These are phyloP conservation scores for Ormyrus thymus DNA, from an alignment of 2,888 invertebrate species.

Conservation along the genomic window DNA sequence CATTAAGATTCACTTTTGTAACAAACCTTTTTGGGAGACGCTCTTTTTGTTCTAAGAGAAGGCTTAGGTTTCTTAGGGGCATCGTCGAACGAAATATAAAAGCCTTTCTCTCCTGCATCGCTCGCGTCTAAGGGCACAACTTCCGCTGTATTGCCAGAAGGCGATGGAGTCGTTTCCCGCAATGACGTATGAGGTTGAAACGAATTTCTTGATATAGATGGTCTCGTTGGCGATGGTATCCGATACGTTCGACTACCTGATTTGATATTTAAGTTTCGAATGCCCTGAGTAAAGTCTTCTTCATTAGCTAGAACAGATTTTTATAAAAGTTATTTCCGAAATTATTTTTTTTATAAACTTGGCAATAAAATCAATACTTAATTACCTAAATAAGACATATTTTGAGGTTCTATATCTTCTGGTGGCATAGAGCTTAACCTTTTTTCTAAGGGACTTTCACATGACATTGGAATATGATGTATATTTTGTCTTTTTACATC, in stretches of 20 bases:
- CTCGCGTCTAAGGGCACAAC: constrained; percentile 74
- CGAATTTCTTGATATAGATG: constrained; percentile 82
- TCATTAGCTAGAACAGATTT: constrained; percentile 65
- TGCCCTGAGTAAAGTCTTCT: constrained; percentile 78
- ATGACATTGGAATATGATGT: constrained; percentile 70
- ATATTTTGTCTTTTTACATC: constrained; percentile 71
- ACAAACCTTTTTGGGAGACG: constrained; percentile 85
- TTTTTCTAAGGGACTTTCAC: constrained; percentile 72
- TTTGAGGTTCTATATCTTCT: constrained; percentile 80
- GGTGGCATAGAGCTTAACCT: constrained; percentile 60
- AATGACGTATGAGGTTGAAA: constrained; percentile 78
- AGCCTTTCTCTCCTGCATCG: constrained; percentile 83
- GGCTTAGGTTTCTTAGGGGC: constrained; percentile 93
- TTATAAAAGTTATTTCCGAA: background rate
- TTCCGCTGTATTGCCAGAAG: constrained; percentile 71
- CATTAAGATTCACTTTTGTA: background rate
- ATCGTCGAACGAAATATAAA: constrained; percentile 95
- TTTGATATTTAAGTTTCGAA: constrained; percentile 88
- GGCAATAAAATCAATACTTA: background rate
- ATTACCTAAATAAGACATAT: constrained; percentile 92
- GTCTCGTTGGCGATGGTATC: constrained; percentile 91
- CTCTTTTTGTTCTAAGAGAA: constrained; percentile 84
- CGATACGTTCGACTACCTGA: constrained; percentile 92
- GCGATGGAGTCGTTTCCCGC: constrained; percentile 74
- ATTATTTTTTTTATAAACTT: background rate